These are phyloP conservation scores for Notechis scutatus DNA, from an alignment of 2,113 vertebrate genomes.

Conservation along the genomic window DNA sequence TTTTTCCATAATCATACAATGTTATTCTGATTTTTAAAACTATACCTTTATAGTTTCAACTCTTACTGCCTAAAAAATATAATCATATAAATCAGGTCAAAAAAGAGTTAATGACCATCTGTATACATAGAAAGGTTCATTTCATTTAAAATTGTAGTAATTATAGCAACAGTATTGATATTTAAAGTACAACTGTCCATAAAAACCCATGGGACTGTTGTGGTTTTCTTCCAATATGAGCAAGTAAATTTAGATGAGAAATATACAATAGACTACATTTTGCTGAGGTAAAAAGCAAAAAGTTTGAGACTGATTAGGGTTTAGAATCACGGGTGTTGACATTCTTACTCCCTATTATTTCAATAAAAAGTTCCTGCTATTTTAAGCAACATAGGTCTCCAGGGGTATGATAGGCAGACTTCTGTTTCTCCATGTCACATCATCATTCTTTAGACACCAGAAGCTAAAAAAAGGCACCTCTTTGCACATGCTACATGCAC, in stretches of 20 bases:
- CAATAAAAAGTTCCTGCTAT: background rate
- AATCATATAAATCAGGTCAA: background rate
- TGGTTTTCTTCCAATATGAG: background rate
- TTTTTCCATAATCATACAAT: background rate
- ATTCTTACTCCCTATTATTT: background rate
- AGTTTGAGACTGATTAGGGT: background rate
- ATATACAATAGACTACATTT: background rate
- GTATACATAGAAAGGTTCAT: background rate
- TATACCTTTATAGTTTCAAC: background rate
- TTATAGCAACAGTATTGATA: background rate
- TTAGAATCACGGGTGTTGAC: background rate
- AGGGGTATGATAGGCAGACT: background rate
- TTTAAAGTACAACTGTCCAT: background rate
- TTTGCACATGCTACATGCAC: background rate
- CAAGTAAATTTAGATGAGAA: background rate
- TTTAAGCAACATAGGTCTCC: background rate
- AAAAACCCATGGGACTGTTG: background rate
- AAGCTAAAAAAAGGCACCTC: background rate
- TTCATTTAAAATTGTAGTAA: background rate
- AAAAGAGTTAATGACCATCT: background rate
- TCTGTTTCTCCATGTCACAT: background rate
- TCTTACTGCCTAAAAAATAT: background rate
- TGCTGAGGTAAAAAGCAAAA: background rate
- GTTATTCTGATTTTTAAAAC: background rate
- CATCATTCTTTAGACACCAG: background rate